Base-by-base conservation (phyloP, 2,797 vertebrate genomes). In the Lagocephalus sceleratus region DNA sequence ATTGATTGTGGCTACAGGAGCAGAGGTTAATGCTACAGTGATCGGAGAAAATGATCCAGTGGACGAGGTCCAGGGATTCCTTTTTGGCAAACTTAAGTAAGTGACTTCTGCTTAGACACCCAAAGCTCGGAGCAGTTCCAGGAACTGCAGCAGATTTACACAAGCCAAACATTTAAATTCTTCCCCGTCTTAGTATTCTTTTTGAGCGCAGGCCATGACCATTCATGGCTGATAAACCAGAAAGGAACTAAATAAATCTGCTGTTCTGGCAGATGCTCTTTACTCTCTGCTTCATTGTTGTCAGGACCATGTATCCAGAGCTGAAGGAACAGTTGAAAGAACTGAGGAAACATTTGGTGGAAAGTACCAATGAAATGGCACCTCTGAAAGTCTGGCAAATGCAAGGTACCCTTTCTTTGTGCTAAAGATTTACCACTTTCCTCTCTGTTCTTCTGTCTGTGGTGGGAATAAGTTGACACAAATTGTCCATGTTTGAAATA, bases 301-400 rank as follows among this genome's bases (percentile, higher is more conserved):
- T 57, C 70, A 92, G 91, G 71, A 87, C 83, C 0, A 23, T 94
- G 26, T 92, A 99, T 68, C 96, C 96, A 5, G 91, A 93, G 53
- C 83, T 98, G 66, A 91, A 90, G 62, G 95, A 93, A 54, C 94
- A 98, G 79, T 69, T 99, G 54, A 95, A 95, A 74, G 97, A 99
- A 79, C 75, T 99, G 66, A 91, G 97, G 52, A 98, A 96, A 49
- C 94, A 99, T 84, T 92, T 99, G 0, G 88, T 99, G 8, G 97
- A 99, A 86, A 99, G 96, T 78, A 99, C 97, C 71, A 99, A 99
- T 76, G 97, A 99, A 79, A 99, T 99, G 97, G 90, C 97, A 1
- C 97, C 97, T 41, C 87, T 99, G 53, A 99, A 99, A 91, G 97
- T 99, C 1, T 99, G 97, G 97, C 94, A 99, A 58, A 90, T 99